Conservation (phyloP, 2,113 vertebrate species). For the Lipotes vexillifer region DNA sequence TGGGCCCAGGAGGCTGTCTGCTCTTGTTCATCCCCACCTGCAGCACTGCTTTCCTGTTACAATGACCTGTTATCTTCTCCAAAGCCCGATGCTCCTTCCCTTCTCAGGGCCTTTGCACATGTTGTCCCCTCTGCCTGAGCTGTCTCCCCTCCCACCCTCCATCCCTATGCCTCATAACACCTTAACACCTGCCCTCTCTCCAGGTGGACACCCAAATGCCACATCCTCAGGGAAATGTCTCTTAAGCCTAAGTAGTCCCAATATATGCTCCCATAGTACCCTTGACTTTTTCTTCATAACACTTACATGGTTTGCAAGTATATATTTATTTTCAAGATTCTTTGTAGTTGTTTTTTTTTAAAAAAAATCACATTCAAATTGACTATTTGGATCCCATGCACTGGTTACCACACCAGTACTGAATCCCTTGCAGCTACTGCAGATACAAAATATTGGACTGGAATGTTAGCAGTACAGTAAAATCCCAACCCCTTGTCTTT, state of each 20-base stretch:
- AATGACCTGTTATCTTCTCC: not conserved
- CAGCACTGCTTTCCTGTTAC: accelerated
- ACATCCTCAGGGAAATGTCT: not conserved
- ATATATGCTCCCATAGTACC: accelerated
- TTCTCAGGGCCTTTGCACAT: not conserved
- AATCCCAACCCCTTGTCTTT: not conserved
- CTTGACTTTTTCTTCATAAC: not conserved
- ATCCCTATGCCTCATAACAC: no score
- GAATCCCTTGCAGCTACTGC: not conserved
- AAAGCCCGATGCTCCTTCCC: not conserved
- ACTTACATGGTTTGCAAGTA: not conserved
- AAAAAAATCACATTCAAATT: not conserved
- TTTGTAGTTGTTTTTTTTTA: not conserved
- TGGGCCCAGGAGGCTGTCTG: not conserved
- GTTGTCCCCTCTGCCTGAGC: not conserved
- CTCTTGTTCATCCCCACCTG: not conserved
- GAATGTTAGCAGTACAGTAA: accelerated
- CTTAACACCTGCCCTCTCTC: not conserved
- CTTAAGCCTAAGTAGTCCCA: not conserved
- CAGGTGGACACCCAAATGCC: not conserved
- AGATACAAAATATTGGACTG: not conserved
- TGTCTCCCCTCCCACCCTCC: not conserved
- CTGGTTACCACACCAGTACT: accelerated
- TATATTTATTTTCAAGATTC: not conserved
- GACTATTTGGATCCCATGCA: not conserved